Base-by-base conservation (phyloP, 2,113 vertebrate species). In the Pygoscelis adeliae region DNA sequence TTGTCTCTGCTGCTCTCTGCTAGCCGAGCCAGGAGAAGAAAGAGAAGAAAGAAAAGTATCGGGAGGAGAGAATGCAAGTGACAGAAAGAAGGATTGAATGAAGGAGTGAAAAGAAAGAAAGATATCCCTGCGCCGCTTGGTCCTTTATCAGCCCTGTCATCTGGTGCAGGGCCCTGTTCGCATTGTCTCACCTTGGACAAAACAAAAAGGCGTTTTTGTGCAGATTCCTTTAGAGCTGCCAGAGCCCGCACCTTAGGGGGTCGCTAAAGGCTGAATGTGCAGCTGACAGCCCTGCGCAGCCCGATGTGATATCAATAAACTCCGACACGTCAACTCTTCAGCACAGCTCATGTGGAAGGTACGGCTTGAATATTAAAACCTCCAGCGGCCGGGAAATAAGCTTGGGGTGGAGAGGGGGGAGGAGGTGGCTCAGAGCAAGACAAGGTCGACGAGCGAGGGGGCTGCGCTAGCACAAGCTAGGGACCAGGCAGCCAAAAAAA, bases 231-330 rank as follows among this genome's bases (percentile, higher is more conserved):
- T 96, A 94, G 95, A 96, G 94, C 87, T 91, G 98, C 98, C 98
- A 98, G 98, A 98, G 98, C 96, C 95, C 82, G 97, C 99, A 98
- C 99, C 99, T 98, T 99, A 98, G 99, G 99, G 99, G 99, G 98
- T 98, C 99, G 98, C 98, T 98, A 97, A 96, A 89, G 97, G 96
- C 98, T 99, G 99, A 99, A 99, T 99, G 97, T 98, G 97, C 97
- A 92, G 97, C 98, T 99, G 99, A 99, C 99, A 99, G 98, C 98
- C 98, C 98, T 83, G 98, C 85, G 97, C 98, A 96, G 98, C 98
- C 97, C 98, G 72, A 98, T 98, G 98, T 98, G 99, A 98, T 98
- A 99, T 99, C 99, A 98, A 99, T 99, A 99, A 99, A 99, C 87
- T 97, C 98, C 98, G 98, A 99, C 99, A 99, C 97, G 98, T 99